A percentile compares a stretch with the other conserved stretches of the same genome.
These are phyloP conservation scores for Cephus sareptanus DNA, from an alignment of 2,888 invertebrate species.

Conservation along the genomic window DNA sequence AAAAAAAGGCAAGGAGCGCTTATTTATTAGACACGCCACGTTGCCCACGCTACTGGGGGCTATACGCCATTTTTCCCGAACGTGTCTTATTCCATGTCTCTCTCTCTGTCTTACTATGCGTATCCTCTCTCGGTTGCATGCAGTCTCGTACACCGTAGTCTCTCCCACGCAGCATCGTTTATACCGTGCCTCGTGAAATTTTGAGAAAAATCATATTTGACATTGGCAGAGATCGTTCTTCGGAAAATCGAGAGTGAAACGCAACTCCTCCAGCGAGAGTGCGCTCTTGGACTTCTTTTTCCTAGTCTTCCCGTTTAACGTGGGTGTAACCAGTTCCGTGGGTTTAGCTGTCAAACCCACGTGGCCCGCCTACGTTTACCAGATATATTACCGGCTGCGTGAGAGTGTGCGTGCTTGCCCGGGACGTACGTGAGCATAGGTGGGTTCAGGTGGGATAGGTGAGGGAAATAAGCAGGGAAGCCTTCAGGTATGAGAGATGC, in stretches of 20 bases:
- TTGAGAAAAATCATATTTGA: neutral
- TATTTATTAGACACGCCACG: conserved; percentile 50
- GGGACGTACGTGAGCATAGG: neutral
- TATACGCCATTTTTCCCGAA: conserved; percentile 4
- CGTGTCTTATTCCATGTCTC: conserved; percentile 22
- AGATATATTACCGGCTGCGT: conserved; percentile 50
- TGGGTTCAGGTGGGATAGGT: neutral
- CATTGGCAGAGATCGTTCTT: neutral
- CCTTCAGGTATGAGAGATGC: conserved; percentile 45
- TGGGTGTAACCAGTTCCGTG: conserved; percentile 64
- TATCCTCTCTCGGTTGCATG: neutral
- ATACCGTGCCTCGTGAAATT: neutral
- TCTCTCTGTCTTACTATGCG: neutral
- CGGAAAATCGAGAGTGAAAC: conserved; percentile 2
- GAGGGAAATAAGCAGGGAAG: conserved; percentile 24
- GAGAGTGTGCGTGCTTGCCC: conserved; percentile 21
- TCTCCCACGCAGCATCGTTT: neutral
- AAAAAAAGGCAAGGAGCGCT: conserved; percentile 28
- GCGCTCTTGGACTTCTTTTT: neutral
- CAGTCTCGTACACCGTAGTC: neutral
- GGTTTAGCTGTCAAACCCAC: conserved; percentile 65
- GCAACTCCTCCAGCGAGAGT: neutral
- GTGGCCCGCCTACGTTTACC: conserved; percentile 60
- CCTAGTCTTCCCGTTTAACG: conserved; percentile 18
- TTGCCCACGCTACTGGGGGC: conserved; percentile 21